These are phyloP conservation scores for Drosophila kokeensis DNA, from an alignment of 2,888 invertebrate species.

Conservation along the genomic window DNA sequence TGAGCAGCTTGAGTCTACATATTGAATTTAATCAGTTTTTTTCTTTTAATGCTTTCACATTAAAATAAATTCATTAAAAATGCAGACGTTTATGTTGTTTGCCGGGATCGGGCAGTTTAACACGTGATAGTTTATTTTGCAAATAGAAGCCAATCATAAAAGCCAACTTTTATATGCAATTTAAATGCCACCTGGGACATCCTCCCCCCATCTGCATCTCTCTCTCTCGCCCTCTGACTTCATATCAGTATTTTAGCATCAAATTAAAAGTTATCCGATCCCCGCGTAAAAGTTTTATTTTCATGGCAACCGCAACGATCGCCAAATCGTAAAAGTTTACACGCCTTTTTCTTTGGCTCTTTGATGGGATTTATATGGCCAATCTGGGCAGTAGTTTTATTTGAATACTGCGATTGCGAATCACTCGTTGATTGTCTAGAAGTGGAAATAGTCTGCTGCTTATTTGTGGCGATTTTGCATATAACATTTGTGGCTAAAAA, in stretches of 20 bases:
- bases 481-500: slow-evolving; percentile 3
- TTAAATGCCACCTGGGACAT: slow-evolving; percentile 54
- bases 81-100: slow-evolving; percentile 30
- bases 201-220: background rate
- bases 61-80: slow-evolving; percentile 53
- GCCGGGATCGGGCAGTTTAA: slow-evolving; percentile 55
- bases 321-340: slow-evolving; percentile 40
- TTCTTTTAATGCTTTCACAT: slow-evolving; percentile 40
- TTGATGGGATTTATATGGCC: slow-evolving; percentile 53
- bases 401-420: slow-evolving; percentile 52
- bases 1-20: slow-evolving; percentile 8
- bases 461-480: background rate
- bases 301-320: slow-evolving; percentile 19
- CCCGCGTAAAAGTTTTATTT: slow-evolving; percentile 25
- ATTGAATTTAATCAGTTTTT: slow-evolving; percentile 20
- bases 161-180: slow-evolving; percentile 71
- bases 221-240: background rate
- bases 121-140: slow-evolving; percentile 75
- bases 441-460: background rate
- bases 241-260: slow-evolving; percentile 70
- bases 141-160: slow-evolving; percentile 75
- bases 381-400: slow-evolving; percentile 66
- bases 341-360: slow-evolving; percentile 13
- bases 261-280: slow-evolving; percentile 63
- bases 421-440: slow-evolving; percentile 21